Base-by-base conservation (phyloP, 2,113 vertebrate species). In the Cromileptes altivelis region DNA sequence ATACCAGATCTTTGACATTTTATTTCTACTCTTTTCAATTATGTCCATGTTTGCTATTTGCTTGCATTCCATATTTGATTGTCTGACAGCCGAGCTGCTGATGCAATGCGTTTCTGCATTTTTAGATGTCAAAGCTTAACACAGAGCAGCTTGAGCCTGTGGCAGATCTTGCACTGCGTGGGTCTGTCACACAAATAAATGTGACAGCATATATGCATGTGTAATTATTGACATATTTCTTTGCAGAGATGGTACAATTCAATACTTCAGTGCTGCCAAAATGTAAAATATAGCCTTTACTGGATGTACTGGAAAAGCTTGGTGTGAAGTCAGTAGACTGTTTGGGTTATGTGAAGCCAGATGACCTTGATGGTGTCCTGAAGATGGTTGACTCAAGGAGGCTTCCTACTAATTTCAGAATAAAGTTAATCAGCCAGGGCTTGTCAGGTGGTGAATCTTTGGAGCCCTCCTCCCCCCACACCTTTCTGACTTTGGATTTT, bases 41-140 rank as follows among this genome's bases (percentile, higher is more conserved):
- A 56, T 21, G 37, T 37, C 21, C 9, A 10, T 58, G 42, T 42
- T 27, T 42, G 45, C 21, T 21, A 37, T 7, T 37, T 37, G 9
- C 21, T 55, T 70, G 23, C 21, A 30, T 53, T 78, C 64, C 53
- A 53, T 60, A 19, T 72, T 30, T 17, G 45, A 19, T 52, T 30
- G 27, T 50, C 27, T 42, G 17, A 42, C 42, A 55, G 79, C 42
- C 3, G 1, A 11, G 30, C 53, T 47, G 21, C 10, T 23, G 74
- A 58, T 62, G 15, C 4, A 42, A 11, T 58, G n/a, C 10, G 68
- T 30, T 74, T 49, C 12, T 30, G 25, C 37, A 40, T 37, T 64
- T 80, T 56, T 33, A 50, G 40, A 50, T 63, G 27, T 57, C 71
- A 71, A 23, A 23, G 13, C 47, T 63, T 53, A 23, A 30, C 33